A percentile compares a stretch with the other conserved stretches of the same genome.
Evolutionary conservation across 2,113 vertebrate species (phyloP).

Genomic region (Nibea coibor): DNA sequence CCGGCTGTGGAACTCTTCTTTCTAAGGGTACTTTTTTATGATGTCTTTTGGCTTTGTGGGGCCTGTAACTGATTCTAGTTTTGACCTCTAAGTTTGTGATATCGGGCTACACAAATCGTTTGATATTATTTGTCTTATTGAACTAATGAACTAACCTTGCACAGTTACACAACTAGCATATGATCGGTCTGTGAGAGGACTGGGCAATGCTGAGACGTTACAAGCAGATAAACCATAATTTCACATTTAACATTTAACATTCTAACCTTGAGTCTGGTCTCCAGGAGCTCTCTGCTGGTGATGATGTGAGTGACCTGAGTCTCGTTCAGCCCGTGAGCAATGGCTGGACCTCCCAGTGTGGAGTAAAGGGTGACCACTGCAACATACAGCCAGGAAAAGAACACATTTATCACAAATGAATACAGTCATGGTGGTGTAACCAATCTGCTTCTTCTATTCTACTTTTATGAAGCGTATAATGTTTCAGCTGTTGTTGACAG

Average conservation of each 20-base stretch:
- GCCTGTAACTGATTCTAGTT: background rate
- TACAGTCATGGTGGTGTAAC: background rate
- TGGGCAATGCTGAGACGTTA: background rate
- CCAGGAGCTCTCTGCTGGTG: conserved; percentile 93
- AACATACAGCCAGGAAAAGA: conserved; percentile 35
- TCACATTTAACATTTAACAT: too few species aligned
- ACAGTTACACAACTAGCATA: too few species aligned
- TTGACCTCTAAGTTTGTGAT: background rate
- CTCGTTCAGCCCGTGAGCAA: conserved; percentile 93
- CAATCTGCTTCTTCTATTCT: too few species aligned
- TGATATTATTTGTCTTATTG: background rate
- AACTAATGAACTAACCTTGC: background rate
- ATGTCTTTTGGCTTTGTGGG: background rate
- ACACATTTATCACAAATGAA: background rate
- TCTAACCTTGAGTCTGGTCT: conserved; percentile 92
- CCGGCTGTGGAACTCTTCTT: background rate
- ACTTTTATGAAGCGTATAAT: too few species aligned
- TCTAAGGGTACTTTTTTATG: background rate
- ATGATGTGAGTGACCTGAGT: conserved; percentile 94
- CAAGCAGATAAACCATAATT: background rate
- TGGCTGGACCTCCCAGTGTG: conserved; percentile 93
- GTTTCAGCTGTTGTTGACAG: too few species aligned
- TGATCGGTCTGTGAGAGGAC: background rate
- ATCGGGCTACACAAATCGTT: background rate
- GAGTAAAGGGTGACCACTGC: conserved; percentile 95